phyloP scores from a whole-genome alignment of 2,797 vertebrate genomes.

The Channa striata region DNA sequence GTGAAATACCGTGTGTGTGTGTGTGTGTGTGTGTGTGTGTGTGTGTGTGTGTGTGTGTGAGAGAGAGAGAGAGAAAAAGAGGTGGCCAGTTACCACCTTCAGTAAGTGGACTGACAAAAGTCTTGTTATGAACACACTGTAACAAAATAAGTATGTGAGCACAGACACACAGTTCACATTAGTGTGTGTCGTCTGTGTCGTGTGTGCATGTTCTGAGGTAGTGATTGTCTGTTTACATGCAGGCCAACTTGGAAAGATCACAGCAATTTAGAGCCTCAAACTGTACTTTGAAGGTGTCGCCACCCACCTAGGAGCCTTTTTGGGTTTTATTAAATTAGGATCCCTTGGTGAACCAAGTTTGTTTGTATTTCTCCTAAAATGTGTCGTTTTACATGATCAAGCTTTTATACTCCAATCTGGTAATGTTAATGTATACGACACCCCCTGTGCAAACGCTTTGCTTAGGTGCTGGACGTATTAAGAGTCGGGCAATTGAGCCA shows the following conservation, averaged over 20 bases:
- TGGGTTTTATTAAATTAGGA: too few species aligned
- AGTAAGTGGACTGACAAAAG: not conserved
- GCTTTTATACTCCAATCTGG: not conserved
- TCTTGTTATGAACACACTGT: not conserved
- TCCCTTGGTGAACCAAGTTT: not conserved
- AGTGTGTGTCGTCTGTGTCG: not conserved
- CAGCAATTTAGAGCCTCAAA: not conserved
- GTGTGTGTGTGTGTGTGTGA: not conserved
- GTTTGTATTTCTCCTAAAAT: not conserved
- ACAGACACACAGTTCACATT: not conserved
- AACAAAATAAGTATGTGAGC: not conserved
- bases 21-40: not conserved
- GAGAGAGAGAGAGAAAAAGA: not conserved
- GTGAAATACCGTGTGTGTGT: not conserved
- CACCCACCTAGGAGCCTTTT: too few species aligned
- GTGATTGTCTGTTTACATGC: conserved; percentile 50
- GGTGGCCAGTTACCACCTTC: not conserved
- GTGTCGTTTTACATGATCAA: not conserved
- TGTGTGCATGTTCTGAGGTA: not conserved
- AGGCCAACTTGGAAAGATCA: not conserved
- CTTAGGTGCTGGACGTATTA: not conserved
- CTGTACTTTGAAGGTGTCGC: not conserved
- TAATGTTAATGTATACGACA: not conserved
- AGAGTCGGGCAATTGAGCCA: not conserved
- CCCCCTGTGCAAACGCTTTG: not conserved